Evolutionary conservation across 2,113 vertebrate genomes (phyloP).

Genomic region (Acanthisitta chloris): DNA sequence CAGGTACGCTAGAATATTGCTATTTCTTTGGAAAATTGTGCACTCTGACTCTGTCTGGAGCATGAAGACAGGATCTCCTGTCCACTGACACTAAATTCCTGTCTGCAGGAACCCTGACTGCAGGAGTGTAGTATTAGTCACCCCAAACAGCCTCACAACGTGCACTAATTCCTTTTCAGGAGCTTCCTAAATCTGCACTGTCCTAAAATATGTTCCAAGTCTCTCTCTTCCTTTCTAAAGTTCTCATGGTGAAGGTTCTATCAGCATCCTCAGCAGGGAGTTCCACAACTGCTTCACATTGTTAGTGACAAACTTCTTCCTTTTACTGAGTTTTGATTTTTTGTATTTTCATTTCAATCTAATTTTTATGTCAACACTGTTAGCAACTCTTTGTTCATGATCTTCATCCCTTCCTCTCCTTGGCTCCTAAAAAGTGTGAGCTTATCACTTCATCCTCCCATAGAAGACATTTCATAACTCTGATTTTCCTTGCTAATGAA

Average conservation of each 20-base stretch:
- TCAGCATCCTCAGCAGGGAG: background rate
- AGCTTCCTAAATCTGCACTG: background rate
- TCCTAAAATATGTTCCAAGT: background rate
- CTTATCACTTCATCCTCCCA: background rate
- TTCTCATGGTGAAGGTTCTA: background rate
- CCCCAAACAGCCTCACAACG: background rate
- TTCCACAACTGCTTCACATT: accelerated
- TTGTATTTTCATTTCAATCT: background rate
- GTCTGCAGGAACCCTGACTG: background rate
- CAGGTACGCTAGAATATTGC: background rate
- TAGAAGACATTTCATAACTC: background rate
- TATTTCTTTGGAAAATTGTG: background rate
- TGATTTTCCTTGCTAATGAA: background rate
- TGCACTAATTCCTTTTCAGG: background rate
- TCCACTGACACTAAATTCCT: background rate
- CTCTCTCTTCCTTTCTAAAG: background rate
- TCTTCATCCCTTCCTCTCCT: background rate
- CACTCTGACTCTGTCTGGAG: background rate
- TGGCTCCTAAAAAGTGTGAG: background rate
- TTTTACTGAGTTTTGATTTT: background rate
- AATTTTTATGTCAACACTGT: background rate
- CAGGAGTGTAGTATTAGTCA: background rate
- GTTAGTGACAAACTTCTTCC: background rate
- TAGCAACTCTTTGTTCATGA: background rate
- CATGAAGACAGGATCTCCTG: background rate